Base-by-base conservation (phyloP, 2,113 vertebrate species). In the Mystacornis crossleyi region DNA sequence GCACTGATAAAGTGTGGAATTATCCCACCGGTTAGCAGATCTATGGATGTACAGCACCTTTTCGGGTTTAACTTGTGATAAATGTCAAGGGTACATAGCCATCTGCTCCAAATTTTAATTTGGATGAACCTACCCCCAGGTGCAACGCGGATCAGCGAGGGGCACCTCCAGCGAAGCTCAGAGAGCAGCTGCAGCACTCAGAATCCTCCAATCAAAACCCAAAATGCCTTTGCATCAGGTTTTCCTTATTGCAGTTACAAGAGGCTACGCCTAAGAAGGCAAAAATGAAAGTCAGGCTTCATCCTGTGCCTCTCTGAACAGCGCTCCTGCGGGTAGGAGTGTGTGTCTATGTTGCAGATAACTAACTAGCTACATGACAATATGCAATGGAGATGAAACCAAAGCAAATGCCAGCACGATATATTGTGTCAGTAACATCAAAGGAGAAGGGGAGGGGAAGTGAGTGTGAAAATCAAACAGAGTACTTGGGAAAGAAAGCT, bases 401-500 rank as follows among this genome's bases (percentile, higher is more conserved):
- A 95, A 90, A 92, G 89, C 90, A 92, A 96, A 95, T 79, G 83
- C 78, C 96, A 94, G 92, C 86, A 86, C 73, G 91, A 86, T 84
- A 93, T 88, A 94, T 93, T 92, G 88, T 93, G 82, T 89, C 86
- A 86, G 86, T 84, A 93, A 91, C 89, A 92, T 93, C 95, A 96
- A 95, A 96, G 74, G 81, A 90, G 77, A 96, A 94, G 62, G 94
- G 90, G 86, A 94, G 86, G 92, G 87, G 81, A 96, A 97, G 75
- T 3, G 57, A 97, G 75, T 86, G 85, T 91, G 86, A 97, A 94
- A 95, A 97, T 87, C 94, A 94, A 97, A 95, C 94, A 95, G 94
- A 82, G 57, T 80, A 71, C 61, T 95, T 81, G 51, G 70, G 83
- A 91, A 88, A 95, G 89, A 96, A 97, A 97, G 96, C 91, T 97